Base-by-base conservation (phyloP, 1,140 invertebrate genomes). In the Nebria ingens region DNA sequence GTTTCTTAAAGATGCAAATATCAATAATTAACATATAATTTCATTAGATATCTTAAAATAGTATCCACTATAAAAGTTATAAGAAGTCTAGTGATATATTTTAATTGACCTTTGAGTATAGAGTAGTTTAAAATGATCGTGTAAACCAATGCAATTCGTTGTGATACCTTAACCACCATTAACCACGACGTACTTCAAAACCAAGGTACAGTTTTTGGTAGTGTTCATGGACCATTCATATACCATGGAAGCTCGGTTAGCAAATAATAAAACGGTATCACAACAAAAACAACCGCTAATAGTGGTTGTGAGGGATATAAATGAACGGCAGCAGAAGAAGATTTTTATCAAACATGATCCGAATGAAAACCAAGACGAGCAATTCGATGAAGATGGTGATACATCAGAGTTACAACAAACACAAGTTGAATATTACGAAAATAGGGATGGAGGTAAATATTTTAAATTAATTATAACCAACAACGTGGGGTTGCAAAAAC, bases 241-340 rank as follows among this genome's bases (percentile, higher is more conserved):
- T n/a, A 45, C 40, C 40, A 45, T 45, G 40, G 15, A 45, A 12
- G 9, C 40, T 11, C 40, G 40, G 40, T 45, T 45, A 45, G 17
- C 40, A 45, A 45, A 45, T 45, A 45, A 9, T 45, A 45, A 45
- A 4, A 45, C 40, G 40, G 40, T 45, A 45, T 45, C 40, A 4
- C 40, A 45, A 17, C 40, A 45, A 45, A 17, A 45, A 12, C 17
- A 9, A 45, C 40, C 40, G 17, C 3, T 45, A 4, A 45, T 45
- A 11, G 6, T 45, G 3, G 40, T 45, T 4, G 40, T 45, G 17
- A 9, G 17, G 17, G 40, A 45, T 17, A 45, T 9, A 12, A 45
- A 45, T 17, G 25, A 29, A 29, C 4, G 13, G 4, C 4, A 4
- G 4, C 15, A 9, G 4, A 17, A 45, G 9, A 45, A 45, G 17